These are phyloP conservation scores for Daboia siamensis DNA, from an alignment of 2,113 vertebrate species.

Conservation along the genomic window DNA sequence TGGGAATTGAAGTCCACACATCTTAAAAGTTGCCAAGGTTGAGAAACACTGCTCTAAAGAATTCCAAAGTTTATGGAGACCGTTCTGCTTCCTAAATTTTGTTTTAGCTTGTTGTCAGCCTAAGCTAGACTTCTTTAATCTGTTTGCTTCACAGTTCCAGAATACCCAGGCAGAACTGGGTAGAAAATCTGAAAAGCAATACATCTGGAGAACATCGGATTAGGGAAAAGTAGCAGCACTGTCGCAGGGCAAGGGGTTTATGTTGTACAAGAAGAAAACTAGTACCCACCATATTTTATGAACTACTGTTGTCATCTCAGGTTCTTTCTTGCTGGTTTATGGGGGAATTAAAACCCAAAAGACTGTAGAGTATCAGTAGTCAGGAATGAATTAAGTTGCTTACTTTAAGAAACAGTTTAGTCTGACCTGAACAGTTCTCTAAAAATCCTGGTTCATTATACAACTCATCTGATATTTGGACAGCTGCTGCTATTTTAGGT, in stretches of 20 bases:
- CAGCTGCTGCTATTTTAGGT: not conserved
- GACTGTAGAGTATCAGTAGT: not conserved
- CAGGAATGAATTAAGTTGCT: not conserved
- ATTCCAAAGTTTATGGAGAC: not conserved
- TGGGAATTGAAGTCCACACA: not conserved
- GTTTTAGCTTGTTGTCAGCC: not conserved
- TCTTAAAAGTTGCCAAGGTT: not conserved
- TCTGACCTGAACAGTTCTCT: not conserved
- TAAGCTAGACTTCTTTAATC: not conserved
- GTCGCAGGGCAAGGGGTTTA: not conserved
- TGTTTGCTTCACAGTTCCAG: not conserved
- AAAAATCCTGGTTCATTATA: not conserved
- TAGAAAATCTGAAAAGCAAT: not conserved
- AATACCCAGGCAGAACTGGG: not conserved
- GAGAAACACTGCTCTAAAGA: not conserved
- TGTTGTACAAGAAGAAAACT: not conserved
- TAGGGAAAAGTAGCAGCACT: not conserved
- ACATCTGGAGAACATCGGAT: not conserved
- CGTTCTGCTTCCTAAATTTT: conserved; percentile 15
- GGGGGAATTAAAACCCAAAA: not conserved
- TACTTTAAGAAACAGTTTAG: not conserved
- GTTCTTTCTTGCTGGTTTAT: not conserved
- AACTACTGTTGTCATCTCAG: not conserved
- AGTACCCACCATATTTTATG: not conserved
- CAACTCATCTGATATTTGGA: not conserved